These are phyloP conservation scores for Rhynchomys soricoides DNA, from an alignment of 2,113 vertebrate species.

Conservation along the genomic window DNA sequence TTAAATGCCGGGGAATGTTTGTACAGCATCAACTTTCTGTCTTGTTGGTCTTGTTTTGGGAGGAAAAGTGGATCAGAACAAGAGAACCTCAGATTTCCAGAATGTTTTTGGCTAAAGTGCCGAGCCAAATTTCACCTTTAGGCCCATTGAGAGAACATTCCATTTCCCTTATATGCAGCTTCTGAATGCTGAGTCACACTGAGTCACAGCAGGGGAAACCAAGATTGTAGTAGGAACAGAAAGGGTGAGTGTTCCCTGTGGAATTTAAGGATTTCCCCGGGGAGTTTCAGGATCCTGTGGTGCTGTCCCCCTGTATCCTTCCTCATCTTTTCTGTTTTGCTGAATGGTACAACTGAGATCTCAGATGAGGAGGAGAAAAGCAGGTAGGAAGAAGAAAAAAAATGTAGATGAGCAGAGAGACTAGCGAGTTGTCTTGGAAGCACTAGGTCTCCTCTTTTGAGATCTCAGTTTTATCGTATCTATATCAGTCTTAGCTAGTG, in stretches of 20 bases:
- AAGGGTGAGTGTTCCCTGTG: neutral
- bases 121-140: slow-evolving; percentile 35
- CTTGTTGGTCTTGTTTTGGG: neutral
- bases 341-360: neutral
- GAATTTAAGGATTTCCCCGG: slow-evolving; percentile 27
- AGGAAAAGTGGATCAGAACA: slow-evolving; percentile 3
- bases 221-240: neutral
- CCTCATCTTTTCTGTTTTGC: neutral
- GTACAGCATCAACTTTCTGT: neutral
- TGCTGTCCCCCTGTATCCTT: neutral
- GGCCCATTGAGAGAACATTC: neutral
- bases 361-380: neutral
- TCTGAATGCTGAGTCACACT: neutral
- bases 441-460: slow-evolving; percentile 54
- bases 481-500: slow-evolving; percentile 52
- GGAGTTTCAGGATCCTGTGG: neutral
- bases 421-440: neutral
- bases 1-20: neutral
- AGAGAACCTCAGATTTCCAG: neutral
- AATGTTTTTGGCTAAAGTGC: neutral
- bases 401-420: neutral
- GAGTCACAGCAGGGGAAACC: neutral
- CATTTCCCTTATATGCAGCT: neutral
- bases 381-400: neutral
- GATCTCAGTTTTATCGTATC: slow-evolving; percentile 40